phyloP scores from a whole-genome alignment of 30 jellyfish, hydroid and myxozoan genomes.

The Haliclystus octoradiatus region DNA sequence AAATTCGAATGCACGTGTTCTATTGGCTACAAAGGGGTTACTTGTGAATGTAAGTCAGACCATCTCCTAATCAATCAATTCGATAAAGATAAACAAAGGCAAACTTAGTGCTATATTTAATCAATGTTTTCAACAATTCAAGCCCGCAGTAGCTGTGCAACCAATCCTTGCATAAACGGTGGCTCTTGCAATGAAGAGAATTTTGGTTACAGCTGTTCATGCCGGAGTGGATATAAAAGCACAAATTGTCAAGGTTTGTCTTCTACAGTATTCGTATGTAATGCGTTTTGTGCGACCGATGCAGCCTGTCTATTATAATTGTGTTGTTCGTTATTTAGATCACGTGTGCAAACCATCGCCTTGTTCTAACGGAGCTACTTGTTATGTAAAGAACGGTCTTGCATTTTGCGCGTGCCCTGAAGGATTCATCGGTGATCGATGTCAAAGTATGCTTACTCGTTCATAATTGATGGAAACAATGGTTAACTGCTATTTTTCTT shows the following conservation, averaged over 20 bases:
- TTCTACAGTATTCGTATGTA: background rate
- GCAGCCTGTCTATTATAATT: background rate
- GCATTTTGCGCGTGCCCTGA: constrained; percentile 96
- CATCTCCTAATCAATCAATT: background rate
- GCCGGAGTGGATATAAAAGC: constrained; percentile 89
- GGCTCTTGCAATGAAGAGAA: constrained; percentile 96
- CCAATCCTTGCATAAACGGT: constrained; percentile 91
- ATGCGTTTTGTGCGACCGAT: background rate
- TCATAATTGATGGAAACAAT: too few relatives aligned
- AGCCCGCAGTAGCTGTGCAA: constrained; percentile 96
- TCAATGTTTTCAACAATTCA: background rate
- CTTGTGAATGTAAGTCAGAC: constrained; percentile 75
- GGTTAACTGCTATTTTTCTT: too few relatives aligned
- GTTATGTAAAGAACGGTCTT: constrained; percentile 93
- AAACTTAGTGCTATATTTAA: too few relatives aligned
- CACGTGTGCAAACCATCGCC: constrained; percentile 98
- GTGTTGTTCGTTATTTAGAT: constrained; percentile 26
- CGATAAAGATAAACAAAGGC: too few relatives aligned
- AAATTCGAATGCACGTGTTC: constrained; percentile 95
- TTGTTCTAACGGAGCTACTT: constrained; percentile 92
- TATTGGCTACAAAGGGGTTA: constrained; percentile 89
- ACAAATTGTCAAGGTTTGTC: constrained; percentile 76
- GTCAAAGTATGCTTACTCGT: constrained; percentile 77
- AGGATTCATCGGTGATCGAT: constrained; percentile 93
- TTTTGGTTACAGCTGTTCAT: constrained; percentile 86